Evolutionary conservation across 2,113 vertebrate genomes (phyloP).

Genomic region (Pitta sordida): DNA sequence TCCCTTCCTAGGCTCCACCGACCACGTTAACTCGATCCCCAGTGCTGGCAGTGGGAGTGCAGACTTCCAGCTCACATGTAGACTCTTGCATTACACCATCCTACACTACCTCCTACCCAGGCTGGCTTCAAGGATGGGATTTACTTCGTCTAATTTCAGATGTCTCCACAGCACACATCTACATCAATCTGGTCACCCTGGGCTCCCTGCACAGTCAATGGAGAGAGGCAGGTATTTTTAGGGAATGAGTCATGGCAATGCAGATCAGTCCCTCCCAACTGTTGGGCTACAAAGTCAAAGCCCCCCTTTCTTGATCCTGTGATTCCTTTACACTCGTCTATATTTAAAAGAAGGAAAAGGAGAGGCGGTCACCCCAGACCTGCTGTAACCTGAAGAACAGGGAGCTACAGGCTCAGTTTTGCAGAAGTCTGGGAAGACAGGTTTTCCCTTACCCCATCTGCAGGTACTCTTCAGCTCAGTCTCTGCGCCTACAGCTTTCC

Average conservation of each 20-base stretch:
- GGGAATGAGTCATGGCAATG: constrained; percentile 8
- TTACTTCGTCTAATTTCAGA: constrained; percentile 51
- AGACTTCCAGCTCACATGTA: constrained; percentile 68
- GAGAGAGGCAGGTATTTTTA: constrained; percentile 26
- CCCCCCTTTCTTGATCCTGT: not conserved
- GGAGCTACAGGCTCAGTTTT: not conserved
- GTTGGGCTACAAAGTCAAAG: not conserved
- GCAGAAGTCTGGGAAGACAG: not conserved
- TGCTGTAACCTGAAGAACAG: not conserved
- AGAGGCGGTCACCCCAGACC: not conserved
- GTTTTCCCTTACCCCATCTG: not conserved
- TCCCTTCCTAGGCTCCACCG: constrained; percentile 52
- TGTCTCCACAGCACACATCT: constrained; percentile 9
- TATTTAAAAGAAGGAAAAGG: not conserved
- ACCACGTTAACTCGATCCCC: constrained; percentile 37
- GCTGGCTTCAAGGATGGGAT: constrained; percentile 56
- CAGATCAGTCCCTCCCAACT: not conserved
- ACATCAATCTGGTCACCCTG: constrained; percentile 51
- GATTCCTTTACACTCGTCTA: not conserved
- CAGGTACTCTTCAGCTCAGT: not conserved
- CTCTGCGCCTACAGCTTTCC: not conserved
- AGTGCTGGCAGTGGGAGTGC: constrained; percentile 55
- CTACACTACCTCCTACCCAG: constrained; percentile 54
- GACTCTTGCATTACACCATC: constrained; percentile 65
- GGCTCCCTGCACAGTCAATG: constrained; percentile 26